These are phyloP conservation scores for Ammodytes dubius DNA, from an alignment of 2,113 vertebrate species.

Conservation along the genomic window DNA sequence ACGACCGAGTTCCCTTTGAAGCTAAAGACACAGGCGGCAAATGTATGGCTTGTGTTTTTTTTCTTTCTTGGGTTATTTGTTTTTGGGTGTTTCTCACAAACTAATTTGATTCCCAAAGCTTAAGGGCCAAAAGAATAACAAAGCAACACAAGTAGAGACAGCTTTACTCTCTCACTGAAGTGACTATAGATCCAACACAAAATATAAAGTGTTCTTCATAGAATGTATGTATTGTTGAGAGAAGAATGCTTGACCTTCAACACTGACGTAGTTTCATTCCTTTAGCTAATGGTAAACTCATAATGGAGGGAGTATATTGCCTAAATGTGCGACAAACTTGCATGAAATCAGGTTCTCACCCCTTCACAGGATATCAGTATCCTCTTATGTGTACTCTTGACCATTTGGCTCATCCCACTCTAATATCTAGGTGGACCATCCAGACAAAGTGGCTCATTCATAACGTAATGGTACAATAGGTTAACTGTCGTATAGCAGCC, in stretches of 20 bases:
- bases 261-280: neutral
- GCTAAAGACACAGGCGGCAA: conserved; percentile 25
- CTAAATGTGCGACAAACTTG: neutral
- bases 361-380: neutral
- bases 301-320: neutral
- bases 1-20: conserved; percentile 59
- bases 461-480: neutral
- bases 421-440: neutral
- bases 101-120: conserved; percentile 25
- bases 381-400: neutral
- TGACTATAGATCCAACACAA: conserved; percentile 28
- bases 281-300: neutral
- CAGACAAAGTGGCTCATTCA: neutral
- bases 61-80: conserved; percentile 21
- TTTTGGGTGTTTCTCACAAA: conserved; percentile 49
- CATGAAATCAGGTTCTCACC: no score
- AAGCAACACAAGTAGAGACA: conserved; percentile 33
- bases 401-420: no score
- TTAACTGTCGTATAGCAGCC: neutral
- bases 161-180: neutral
- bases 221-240: neutral
- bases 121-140: conserved; percentile 19
- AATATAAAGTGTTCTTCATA: neutral
- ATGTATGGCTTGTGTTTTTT: conserved; percentile 4
- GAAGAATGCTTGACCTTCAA: neutral